Percentiles rank a stretch among this genome's conserved stretches.
These are phyloP conservation scores for Oryzias javanicus DNA, from an alignment of 2,113 vertebrate species.

Conservation along the genomic window DNA sequence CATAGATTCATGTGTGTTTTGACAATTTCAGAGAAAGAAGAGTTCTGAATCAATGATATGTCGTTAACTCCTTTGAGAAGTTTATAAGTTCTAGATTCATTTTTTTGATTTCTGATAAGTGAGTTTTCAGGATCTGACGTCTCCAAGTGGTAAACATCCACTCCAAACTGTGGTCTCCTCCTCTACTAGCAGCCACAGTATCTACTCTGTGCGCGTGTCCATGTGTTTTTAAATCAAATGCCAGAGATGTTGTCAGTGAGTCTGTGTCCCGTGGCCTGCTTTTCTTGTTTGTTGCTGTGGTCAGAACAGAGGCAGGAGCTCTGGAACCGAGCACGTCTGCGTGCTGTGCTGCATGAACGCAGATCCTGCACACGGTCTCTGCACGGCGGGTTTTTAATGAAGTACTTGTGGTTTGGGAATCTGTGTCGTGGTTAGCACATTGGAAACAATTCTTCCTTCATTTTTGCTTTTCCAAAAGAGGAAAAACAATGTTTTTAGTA, in stretches of 20 bases:
- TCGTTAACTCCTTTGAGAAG: too few relatives aligned
- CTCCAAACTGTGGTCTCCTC: slow-evolving; percentile 61
- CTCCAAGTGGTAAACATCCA: slow-evolving; percentile 78
- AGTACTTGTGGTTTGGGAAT: slow-evolving; percentile 26
- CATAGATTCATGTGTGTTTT: too few relatives aligned
- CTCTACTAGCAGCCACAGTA: slow-evolving; percentile 33
- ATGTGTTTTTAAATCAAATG: background rate
- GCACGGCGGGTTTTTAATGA: slow-evolving; percentile 3
- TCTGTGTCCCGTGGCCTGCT: slow-evolving; percentile 43
- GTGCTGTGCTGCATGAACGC: slow-evolving; percentile 39
- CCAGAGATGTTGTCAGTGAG: slow-evolving; percentile 20
- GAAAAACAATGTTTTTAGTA: too few relatives aligned
- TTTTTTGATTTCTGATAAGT: slow-evolving; percentile 17
- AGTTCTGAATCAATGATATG: too few relatives aligned
- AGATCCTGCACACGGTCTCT: slow-evolving; percentile 20
- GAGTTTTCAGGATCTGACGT: slow-evolving; percentile 42
- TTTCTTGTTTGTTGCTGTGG: slow-evolving; percentile 65
- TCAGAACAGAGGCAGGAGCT: slow-evolving; percentile 39
- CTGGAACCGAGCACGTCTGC: slow-evolving; percentile 46
- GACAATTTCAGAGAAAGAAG: too few relatives aligned
- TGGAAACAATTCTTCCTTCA: too few relatives aligned
- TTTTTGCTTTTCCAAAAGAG: too few relatives aligned
- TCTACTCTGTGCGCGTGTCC: slow-evolving; percentile 7
- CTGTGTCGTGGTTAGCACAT: slow-evolving; percentile 33
- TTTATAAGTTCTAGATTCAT: too few relatives aligned